Evolutionary conservation across 2,797 vertebrate species (phyloP), one percentile per base, ranked within the genome.

Genomic region (Mus spretus): DNA sequence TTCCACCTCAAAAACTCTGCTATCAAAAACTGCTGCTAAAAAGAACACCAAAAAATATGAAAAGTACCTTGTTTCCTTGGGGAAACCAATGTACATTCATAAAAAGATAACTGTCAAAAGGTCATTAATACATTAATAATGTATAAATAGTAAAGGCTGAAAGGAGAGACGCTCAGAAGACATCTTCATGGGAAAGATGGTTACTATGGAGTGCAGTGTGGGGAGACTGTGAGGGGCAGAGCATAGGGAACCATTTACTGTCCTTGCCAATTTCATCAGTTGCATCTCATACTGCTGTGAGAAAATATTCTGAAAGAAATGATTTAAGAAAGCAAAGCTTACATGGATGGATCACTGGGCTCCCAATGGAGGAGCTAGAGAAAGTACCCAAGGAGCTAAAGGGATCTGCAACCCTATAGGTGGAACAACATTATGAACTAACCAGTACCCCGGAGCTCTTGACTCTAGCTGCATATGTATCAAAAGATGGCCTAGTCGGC

Each of bases 31-130:
- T 20, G 53, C 26, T 77, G 75, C 59, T 61, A n/a, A 91, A 74
- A 70, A 88, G 28, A 84, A 88, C 2, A 80, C 12, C 40, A 63
- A 72, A 72, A 92, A 63, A 40, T 1, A 80, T 0, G 6, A 90
- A 93, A 90, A 19, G 4, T 17, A 95, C 80, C 59, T 70, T 91
- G 91, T 40, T 59, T 93, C 94, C 50, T 53, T 40, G 57, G 59
- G 67, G 94, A 94, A 94, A 78, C 59, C 94, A 93, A 97, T 24
- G 77, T 31, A 83, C 86, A 96, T 31, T 94, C 44, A 84, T 40
- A 84, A 77, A 80, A 67, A 90, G 82, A 59, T 83, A 90, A 92
- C 15, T n/a, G 65, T 12, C 28, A 70, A 77, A 61, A 90, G 47
- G 9, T 20, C 34, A 65, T 17, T 15, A 65, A n/a, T 20, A 12